phyloP scores from a whole-genome alignment of 1,140 invertebrate species.

The Drosophila sp. region DNA sequence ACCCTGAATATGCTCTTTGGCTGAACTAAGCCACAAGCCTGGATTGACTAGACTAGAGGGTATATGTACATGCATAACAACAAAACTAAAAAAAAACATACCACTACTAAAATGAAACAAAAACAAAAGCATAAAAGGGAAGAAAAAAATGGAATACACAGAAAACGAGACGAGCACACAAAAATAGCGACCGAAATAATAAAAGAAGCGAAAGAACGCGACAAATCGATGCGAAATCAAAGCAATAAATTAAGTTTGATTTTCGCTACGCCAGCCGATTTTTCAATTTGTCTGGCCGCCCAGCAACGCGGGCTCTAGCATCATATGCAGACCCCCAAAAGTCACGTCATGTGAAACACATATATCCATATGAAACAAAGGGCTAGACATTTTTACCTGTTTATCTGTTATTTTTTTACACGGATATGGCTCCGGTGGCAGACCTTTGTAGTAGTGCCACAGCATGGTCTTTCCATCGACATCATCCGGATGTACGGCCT shows the following conservation, averaged over 20 bases:
- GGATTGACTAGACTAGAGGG: background rate
- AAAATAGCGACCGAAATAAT: constrained; percentile 74
- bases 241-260: constrained; percentile 77
- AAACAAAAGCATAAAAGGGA: constrained; percentile 29
- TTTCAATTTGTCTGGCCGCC: constrained; percentile 24
- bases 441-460: constrained; percentile 73
- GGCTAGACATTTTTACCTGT: constrained; percentile 73
- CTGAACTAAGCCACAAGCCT: background rate
- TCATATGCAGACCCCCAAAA: background rate
- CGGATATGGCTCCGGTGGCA: constrained; percentile 75
- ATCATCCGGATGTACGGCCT: constrained; percentile 33
- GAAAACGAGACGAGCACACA: constrained; percentile 66
- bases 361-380: constrained; percentile 21
- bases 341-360: constrained; percentile 39
- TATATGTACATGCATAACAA: background rate
- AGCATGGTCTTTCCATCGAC: constrained; percentile 21
- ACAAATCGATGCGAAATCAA: constrained; percentile 76
- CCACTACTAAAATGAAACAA: constrained; percentile 24
- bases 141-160: constrained; percentile 26
- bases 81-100: background rate
- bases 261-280: constrained; percentile 65
- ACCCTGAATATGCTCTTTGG: background rate
- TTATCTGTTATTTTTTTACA: constrained; percentile 64
- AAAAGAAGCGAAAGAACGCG: constrained; percentile 75
- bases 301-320: constrained; percentile 12